Evolutionary conservation across 2,888 invertebrate genomes (phyloP).

Genomic region (Phyllotreta striolata): DNA sequence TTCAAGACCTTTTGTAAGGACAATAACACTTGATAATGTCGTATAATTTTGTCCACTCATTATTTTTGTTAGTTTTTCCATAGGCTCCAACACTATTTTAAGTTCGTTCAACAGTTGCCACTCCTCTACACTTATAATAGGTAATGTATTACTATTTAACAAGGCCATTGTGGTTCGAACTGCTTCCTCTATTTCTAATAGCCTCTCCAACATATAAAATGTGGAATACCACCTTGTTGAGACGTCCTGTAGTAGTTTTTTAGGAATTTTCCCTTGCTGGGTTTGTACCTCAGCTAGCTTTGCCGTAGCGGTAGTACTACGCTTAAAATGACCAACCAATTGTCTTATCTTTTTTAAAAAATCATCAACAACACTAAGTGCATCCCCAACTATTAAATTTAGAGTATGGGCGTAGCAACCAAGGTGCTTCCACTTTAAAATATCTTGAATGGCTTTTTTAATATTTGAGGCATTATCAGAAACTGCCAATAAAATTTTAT

Average conservation of each 20-base stretch:
- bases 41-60: constrained; percentile 41
- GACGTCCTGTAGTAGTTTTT: constrained; percentile 40
- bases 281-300: constrained; percentile 28
- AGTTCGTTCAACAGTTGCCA: constrained; percentile 39
- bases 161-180: constrained; percentile 40
- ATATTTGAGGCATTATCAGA: constrained; percentile 46
- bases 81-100: constrained; percentile 40
- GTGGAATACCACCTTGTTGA: constrained; percentile 44
- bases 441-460: constrained; percentile 37
- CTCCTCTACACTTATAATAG: constrained; percentile 38
- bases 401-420: constrained; percentile 45
- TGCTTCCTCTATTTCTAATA: constrained; percentile 36
- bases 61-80: constrained; percentile 42
- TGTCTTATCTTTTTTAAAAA: too few relatives aligned
- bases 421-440: constrained; percentile 40
- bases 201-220: constrained; percentile 43
- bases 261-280: constrained; percentile 22
- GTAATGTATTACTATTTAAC: constrained; percentile 22
- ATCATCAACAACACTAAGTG: neutral
- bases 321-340: constrained; percentile 40
- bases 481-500: constrained; percentile 46
- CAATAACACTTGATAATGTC: constrained; percentile 40
- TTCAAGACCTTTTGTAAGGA: constrained; percentile 41
- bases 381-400: constrained; percentile 36
- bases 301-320: constrained; percentile 36